Percentiles rank a stretch among this genome's conserved stretches.
Evolutionary conservation across 2,888 invertebrate genomes (phyloP).

Genomic region (Cephus nigrinus): DNA sequence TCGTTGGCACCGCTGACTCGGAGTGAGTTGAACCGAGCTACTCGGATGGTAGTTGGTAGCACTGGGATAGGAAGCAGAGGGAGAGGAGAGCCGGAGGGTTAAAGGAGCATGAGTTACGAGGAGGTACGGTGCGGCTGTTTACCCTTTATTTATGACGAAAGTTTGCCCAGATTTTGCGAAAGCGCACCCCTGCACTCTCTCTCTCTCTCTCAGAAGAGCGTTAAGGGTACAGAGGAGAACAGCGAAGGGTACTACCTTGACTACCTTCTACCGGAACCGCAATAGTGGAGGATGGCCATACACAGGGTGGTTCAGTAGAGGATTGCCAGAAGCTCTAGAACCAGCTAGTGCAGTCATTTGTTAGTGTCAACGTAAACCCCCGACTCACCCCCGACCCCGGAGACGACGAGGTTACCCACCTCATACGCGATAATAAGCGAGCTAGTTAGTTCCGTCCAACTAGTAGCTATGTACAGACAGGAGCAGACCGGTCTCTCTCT

Average conservation of each 20-base stretch:
- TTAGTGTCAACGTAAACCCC: conserved; percentile 46
- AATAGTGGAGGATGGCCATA: not conserved
- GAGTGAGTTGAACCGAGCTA: too few relatives aligned
- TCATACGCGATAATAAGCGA: conserved; percentile 40
- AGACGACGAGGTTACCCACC: conserved; percentile 29
- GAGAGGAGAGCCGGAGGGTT: conserved; percentile 24
- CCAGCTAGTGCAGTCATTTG: conserved; percentile 47
- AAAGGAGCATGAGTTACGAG: conserved; percentile 47
- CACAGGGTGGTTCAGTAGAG: not conserved
- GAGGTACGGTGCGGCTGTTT: conserved; percentile 47
- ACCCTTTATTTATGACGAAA: conserved; percentile 64
- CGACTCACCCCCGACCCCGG: conserved; percentile 16
- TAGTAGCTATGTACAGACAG: too few relatives aligned
- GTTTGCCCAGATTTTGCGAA: conserved; percentile 60
- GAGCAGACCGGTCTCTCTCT: too few relatives aligned
- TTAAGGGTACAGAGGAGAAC: too few relatives aligned
- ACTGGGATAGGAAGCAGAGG: conserved; percentile 11
- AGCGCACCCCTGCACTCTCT: conserved; percentile 31
- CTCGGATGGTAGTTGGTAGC: not conserved
- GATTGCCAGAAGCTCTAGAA: conserved; percentile 33
- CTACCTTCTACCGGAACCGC: too few relatives aligned
- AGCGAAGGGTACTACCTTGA: too few relatives aligned
- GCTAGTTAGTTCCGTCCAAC: conserved; percentile 33
- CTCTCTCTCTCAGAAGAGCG: too few relatives aligned
- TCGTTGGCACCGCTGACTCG: too few relatives aligned